Evolutionary conservation across 2,888 invertebrate genomes (phyloP), one percentile per base, ranked within the genome.

Genomic region (Mactromeris polynyma): DNA sequence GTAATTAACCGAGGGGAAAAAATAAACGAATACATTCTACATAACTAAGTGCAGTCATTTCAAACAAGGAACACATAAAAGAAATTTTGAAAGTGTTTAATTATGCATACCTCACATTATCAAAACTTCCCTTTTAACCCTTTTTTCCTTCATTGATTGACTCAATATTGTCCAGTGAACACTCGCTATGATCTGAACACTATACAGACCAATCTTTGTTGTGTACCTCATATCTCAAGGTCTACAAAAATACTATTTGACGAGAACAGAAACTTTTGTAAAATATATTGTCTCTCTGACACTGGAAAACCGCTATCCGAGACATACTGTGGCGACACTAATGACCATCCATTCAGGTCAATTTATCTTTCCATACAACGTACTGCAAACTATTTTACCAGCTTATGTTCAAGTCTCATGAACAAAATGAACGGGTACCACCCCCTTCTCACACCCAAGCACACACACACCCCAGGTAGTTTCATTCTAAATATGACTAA

Each of bases 281-380:
- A 46, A 85, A 87, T 84, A 85, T 42, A 19, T 80, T 31, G 14
- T 19, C 14, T 80, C 36, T 80, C 36, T 58, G 26, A 58, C 73
- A 64, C 73, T 33, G 2, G 54, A 31, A 42, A 33, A 69, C 69
- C 14, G 38, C 33, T 83, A 88, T 84, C 79, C 69, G 82, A 83
- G 85, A 78, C 81, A 79, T 82, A 46, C 26, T 64, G 83, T 86
- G 83, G 78, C 86, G 78, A 77, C 77, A 81, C 73, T 73, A 64
- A 83, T 88, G 81, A 69, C 80, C 33, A 81, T 90, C 86, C 86
- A 83, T 90, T 88, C 88, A 83, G 86, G 88, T 82, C 84, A 86
- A 88, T 90, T 90, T 90, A 86, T 86, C 81, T 26, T n/a, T 69
- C 82, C 42, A 81, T 82, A 58, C 26, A 51, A 33, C 88, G 40